Base-by-base conservation (phyloP, 2,797 vertebrate species). In the Halcyon smyrnensis region DNA sequence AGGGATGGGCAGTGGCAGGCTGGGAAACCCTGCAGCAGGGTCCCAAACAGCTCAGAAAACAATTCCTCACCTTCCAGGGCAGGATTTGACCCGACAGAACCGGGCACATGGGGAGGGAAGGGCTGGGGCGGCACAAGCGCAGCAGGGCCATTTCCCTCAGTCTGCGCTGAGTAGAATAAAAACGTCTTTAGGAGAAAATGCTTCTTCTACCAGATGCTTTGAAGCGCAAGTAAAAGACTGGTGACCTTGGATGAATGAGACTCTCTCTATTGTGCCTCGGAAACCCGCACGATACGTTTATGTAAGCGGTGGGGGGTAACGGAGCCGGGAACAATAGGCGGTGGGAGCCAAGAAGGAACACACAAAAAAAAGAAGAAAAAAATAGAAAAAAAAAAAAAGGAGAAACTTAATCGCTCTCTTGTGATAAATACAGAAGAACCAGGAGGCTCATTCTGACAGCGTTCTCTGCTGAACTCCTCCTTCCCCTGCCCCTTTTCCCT, bases 221-320 rank as follows among this genome's bases (percentile, higher is more conserved):
- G 95, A 97, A 96, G 93, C 48, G 36, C 96, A 85, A 96, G 95
- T 90, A 92, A 97, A 95, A 94, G 94, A 53, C 93, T 46, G 81
- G 84, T 96, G 97, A 97, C 95, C 95, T 98, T 97, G 97, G 85
- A 68, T 95, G 94, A 91, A 69, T 57, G 81, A 75, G 75, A 63
- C 39, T 65, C 51, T 68, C 78, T 76, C 89, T 68, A 57, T 90
- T 85, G 91, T 82, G 93, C 85, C 83, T 94, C 43, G 53, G 80
- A 88, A 92, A 84, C 79, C 79, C 41, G 5, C 87, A 89, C 65
- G 54, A 46, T 46, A 56, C 65, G 4, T 95, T 94, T 94, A 62
- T 96, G 94, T 93, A 87, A 96, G 94, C 32, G 50, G 27, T 3
- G 19, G 76, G 89, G 87, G 83, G 79, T 70, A 95, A 96, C 82